Conservation (phyloP, 2,888 invertebrate genomes). For the Anoplius nigerrimus region DNA sequence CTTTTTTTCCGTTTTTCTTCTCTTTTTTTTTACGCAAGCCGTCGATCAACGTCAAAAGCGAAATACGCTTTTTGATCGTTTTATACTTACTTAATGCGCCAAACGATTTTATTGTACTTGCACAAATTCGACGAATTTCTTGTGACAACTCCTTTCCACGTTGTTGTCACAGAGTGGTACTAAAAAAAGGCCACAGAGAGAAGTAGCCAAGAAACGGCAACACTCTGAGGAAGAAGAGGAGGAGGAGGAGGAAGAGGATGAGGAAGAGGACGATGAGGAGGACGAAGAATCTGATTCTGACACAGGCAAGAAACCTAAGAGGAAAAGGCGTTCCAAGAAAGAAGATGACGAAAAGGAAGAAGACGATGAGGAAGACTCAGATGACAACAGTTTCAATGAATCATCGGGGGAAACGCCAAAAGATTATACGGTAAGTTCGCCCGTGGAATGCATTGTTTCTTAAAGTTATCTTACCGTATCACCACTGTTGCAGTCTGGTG, state of each 20-base stretch:
- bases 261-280: constrained; percentile 70
- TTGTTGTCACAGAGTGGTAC: constrained; percentile 52
- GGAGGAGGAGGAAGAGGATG: constrained; percentile 69
- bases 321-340: constrained; percentile 66
- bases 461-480: constrained; percentile 11
- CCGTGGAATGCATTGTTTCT: not conserved
- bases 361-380: constrained; percentile 71
- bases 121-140: not conserved
- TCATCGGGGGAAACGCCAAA: constrained; percentile 69
- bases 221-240: constrained; percentile 72
- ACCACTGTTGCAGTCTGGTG: constrained; percentile 75
- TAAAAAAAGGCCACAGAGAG: constrained; percentile 70
- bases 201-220: constrained; percentile 69
- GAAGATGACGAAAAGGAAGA: constrained; percentile 71
- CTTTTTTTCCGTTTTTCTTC: no score
- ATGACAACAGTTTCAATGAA: constrained; percentile 69
- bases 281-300: constrained; percentile 71
- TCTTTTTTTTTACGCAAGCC: no score
- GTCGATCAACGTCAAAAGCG: no score
- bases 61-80: no score
- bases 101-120: not conserved
- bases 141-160: not conserved
- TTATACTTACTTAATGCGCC: no score
- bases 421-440: constrained; percentile 67
- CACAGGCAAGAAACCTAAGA: constrained; percentile 66